These are phyloP conservation scores for Tympanuchus pallidicinctus DNA, from an alignment of 2,113 vertebrate genomes.

Conservation along the genomic window DNA sequence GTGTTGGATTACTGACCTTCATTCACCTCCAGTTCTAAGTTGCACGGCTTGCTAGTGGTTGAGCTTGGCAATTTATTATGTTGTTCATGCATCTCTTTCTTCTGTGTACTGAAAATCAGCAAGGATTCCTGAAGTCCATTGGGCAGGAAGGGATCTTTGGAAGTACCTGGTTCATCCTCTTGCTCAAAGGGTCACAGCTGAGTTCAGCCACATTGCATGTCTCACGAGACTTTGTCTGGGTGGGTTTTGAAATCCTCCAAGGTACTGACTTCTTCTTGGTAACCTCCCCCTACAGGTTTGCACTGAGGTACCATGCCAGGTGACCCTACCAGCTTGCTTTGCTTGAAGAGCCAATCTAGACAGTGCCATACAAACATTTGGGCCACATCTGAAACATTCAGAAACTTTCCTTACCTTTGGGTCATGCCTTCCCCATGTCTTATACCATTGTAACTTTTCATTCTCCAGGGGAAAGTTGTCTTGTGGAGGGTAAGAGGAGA, in stretches of 20 bases:
- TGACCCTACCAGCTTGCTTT: background rate
- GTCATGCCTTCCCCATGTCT: background rate
- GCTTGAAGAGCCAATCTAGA: background rate
- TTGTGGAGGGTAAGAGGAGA: rapidly evolving
- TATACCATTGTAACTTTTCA: background rate
- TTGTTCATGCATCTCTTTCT: background rate
- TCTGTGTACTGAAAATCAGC: background rate
- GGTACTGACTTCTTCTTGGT: background rate
- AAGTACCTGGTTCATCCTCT: background rate
- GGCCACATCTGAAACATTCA: background rate
- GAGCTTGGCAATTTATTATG: background rate
- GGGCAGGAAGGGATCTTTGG: background rate
- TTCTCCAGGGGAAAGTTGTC: background rate
- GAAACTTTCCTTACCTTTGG: background rate
- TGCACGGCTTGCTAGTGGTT: background rate
- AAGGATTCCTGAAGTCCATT: background rate
- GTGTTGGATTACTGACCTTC: background rate
- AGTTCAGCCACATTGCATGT: background rate
- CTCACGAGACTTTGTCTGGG: background rate
- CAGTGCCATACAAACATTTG: rapidly evolving
- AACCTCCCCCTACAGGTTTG: background rate
- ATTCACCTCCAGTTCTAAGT: background rate
- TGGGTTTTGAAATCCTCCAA: background rate
- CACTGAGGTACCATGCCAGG: background rate
- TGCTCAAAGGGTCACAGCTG: background rate